Evolutionary conservation across 2,797 vertebrate genomes (phyloP), one percentile per base, ranked within the genome.

Genomic region (Heliangelus exortis): DNA sequence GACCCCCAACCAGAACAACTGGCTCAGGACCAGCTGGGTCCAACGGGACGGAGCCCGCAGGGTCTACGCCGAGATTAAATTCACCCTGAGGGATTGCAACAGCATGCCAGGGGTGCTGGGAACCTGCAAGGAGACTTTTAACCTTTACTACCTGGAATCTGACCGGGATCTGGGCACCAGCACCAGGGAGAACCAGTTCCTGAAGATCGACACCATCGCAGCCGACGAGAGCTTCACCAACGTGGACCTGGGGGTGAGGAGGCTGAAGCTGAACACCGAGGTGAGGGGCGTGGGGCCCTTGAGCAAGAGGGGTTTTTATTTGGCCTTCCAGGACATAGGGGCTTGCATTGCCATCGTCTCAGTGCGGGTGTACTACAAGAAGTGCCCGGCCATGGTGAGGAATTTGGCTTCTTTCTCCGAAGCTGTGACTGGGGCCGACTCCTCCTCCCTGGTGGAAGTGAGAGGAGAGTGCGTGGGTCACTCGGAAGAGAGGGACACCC

Each of bases 41-140:
- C 98, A 98, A 48, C 97, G 99, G 2, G 98, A 99, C 0, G 99
- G 99, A 0, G 99, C 99, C 0, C 98, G 98, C 26, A 98, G 99
- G 3, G 98, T 99, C 90, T 99, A 99, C 5, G 99, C 99, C 0
- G 99, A 99, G 98, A 98, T 99, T 94, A 99, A 99, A 90, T 99
- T 99, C 97, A 99, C 99, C 0, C 97, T 99, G 54, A 97, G 99
- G 10, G 99, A 99, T 97, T 99, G 99, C 68, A 99, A 99, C 98
- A 99, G 99, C 97, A 99, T 99, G 98, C 99, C 99, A 0, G 99
- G 99, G 0, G 99, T 99, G 13, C 97, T 99, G 93, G 99, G 99
- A 66, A 99, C 99, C 91, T 99, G 99, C 98, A 99, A 99, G 97
- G 99, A 99, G 97, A 99, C 99, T 41, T 99, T 99, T 97, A 99